phyloP scores from a whole-genome alignment of 2,888 invertebrate genomes.

The Spilarctia lutea region DNA sequence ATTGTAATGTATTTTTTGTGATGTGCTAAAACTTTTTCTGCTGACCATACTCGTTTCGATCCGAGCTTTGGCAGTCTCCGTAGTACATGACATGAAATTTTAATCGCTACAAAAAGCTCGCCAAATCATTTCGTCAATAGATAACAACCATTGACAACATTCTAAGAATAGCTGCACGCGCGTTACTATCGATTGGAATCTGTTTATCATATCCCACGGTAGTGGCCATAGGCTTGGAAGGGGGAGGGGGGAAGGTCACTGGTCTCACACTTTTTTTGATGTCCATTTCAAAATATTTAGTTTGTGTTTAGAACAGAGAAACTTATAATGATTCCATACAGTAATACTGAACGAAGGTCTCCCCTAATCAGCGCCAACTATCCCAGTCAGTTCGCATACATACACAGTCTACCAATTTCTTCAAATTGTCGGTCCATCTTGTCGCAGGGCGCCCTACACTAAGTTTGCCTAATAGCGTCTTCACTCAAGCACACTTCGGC shows the following conservation, averaged over 20 bases:
- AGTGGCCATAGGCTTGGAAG: background rate
- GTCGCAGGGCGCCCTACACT: too few relatives aligned
- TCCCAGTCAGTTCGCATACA: too few relatives aligned
- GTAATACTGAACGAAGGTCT: too few relatives aligned
- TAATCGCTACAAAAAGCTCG: slow-evolving; percentile 44
- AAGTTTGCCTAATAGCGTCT: too few relatives aligned
- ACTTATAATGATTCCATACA: too few relatives aligned
- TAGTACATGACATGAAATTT: slow-evolving; percentile 49
- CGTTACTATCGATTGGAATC: slow-evolving; percentile 22
- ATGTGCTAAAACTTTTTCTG: slow-evolving; percentile 21
- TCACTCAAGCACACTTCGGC: too few relatives aligned
- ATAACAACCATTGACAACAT: slow-evolving; percentile 22
- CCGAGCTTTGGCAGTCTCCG: slow-evolving; percentile 48
- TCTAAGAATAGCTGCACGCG: slow-evolving; percentile 21
- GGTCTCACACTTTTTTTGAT: too few relatives aligned
- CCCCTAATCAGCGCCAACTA: too few relatives aligned
- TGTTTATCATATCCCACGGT: slow-evolving; percentile 28
- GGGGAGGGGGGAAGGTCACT: background rate
- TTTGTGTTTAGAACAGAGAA: too few relatives aligned
- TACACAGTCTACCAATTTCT: too few relatives aligned
- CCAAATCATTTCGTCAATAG: slow-evolving; percentile 28
- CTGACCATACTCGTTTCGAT: slow-evolving; percentile 28
- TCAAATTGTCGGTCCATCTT: too few relatives aligned
- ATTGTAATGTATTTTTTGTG: background rate
- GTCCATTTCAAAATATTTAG: too few relatives aligned